A percentile compares a stretch with the other conserved stretches of the same genome.
phyloP scores from a whole-genome alignment of 2,113 vertebrate genomes.

The Odocoileus hemionus region DNA sequence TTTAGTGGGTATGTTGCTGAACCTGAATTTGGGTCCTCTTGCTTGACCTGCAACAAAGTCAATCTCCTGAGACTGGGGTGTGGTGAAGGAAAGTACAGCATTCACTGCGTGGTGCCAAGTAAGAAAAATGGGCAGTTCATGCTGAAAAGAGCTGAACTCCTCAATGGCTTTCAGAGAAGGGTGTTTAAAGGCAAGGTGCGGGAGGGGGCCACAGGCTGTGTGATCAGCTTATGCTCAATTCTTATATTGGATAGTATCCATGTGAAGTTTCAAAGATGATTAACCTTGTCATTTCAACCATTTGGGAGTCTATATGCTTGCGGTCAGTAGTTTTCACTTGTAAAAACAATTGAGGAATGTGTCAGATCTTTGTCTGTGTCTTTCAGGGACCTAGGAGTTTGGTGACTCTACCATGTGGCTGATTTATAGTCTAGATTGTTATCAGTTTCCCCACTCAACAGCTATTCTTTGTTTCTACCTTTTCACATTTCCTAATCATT shows the following conservation, averaged over 20 bases:
- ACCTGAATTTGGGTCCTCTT: background rate
- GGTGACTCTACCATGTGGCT: background rate
- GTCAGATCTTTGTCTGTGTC: background rate
- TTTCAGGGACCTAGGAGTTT: background rate
- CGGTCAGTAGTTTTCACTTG: background rate
- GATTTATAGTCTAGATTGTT: background rate
- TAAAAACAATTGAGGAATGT: background rate
- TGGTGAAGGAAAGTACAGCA: background rate
- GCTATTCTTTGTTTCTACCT: background rate
- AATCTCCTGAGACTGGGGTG: background rate
- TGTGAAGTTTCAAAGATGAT: background rate
- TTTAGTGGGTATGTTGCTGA: background rate
- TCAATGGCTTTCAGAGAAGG: background rate
- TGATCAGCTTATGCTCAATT: background rate
- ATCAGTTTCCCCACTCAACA: background rate
- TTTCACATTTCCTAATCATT: background rate
- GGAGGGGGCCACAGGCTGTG: background rate
- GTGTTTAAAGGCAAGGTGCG: background rate
- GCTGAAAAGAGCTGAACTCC: background rate
- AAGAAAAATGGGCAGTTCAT: background rate
- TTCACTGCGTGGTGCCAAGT: background rate
- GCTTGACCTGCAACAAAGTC: background rate
- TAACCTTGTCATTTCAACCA: background rate
- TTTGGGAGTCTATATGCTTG: background rate
- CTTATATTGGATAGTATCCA: background rate